Conservation (phyloP, 2,797 vertebrate species). For the Echeneis naucrates region DNA sequence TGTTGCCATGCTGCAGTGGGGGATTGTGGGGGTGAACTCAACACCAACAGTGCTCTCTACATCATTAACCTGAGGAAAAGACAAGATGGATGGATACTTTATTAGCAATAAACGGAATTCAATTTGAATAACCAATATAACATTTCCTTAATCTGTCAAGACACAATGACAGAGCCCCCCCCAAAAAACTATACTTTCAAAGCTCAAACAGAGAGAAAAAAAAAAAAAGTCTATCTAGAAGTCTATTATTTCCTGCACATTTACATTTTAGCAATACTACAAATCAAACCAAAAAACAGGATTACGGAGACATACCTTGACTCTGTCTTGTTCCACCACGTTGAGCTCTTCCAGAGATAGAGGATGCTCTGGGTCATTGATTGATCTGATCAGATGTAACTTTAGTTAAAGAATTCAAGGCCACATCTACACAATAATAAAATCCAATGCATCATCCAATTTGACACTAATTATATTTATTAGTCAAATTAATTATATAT, state of each 20-base stretch:
- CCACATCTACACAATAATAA: no score
- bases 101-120: background rate
- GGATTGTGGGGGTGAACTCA: slow-evolving; percentile 94
- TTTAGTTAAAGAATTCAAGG: slow-evolving; percentile 58
- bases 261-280: background rate
- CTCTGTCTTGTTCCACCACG: slow-evolving; percentile 92
- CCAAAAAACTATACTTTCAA: no score
- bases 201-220: no score
- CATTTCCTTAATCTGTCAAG: background rate
- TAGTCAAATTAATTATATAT: no score
- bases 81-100: background rate
- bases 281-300: background rate
- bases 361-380: slow-evolving; percentile 95
- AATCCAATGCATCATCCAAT: no score
- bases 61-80: slow-evolving; percentile 86
- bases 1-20: slow-evolving; percentile 96
- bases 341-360: slow-evolving; percentile 95
- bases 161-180: no score
- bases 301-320: slow-evolving; percentile 82
- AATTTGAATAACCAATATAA: background rate
- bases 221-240: no score
- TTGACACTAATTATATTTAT: no score
- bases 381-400: slow-evolving; percentile 93
- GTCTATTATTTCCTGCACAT: no score
- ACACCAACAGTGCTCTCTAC: slow-evolving; percentile 83